Conservation (phyloP, 2,888 invertebrate species). For the Agonopterix alstromeriana region DNA sequence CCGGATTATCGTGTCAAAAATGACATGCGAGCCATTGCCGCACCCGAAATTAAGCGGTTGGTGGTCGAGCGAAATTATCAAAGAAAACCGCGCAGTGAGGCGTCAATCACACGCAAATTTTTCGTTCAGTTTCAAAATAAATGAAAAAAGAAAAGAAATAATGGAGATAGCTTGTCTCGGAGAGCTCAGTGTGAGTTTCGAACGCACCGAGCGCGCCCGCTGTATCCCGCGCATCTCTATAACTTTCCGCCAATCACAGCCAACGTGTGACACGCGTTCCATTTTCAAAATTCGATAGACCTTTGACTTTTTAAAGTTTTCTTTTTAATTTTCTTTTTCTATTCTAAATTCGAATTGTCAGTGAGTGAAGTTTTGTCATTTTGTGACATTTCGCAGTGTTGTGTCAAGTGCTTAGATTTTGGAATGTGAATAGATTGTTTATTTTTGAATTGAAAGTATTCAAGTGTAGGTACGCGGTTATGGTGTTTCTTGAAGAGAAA, state of each 20-base stretch:
- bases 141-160: conserved; percentile 43
- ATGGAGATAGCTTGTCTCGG: conserved; percentile 51
- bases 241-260: conserved; percentile 30
- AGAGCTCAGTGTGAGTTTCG: conserved; percentile 64
- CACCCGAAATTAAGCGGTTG: conserved; percentile 39
- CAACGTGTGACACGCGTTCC: conserved; percentile 12
- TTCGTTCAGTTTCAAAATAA: conserved; percentile 59
- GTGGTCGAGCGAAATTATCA: conserved; percentile 33
- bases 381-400: conserved; percentile 1
- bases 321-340: neutral
- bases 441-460: neutral
- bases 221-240: conserved; percentile 23
- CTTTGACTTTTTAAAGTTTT: neutral
- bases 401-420: conserved; percentile 1
- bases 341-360: neutral
- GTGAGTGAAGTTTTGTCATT: conserved; percentile 2
- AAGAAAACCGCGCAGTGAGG: conserved; percentile 42
- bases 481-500: conserved; percentile 2
- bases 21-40: conserved; percentile 34
- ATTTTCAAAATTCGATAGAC: conserved; percentile 1
- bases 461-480: conserved; percentile 1
- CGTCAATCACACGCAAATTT: conserved; percentile 61
- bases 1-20: conserved; percentile 55
- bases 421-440: conserved; percentile 2
- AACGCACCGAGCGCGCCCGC: conserved; percentile 56